A percentile compares a stretch with the other conserved stretches of the same genome.
These are phyloP conservation scores for Ibycter americanus DNA, from an alignment of 2,797 vertebrate species.

Conservation along the genomic window DNA sequence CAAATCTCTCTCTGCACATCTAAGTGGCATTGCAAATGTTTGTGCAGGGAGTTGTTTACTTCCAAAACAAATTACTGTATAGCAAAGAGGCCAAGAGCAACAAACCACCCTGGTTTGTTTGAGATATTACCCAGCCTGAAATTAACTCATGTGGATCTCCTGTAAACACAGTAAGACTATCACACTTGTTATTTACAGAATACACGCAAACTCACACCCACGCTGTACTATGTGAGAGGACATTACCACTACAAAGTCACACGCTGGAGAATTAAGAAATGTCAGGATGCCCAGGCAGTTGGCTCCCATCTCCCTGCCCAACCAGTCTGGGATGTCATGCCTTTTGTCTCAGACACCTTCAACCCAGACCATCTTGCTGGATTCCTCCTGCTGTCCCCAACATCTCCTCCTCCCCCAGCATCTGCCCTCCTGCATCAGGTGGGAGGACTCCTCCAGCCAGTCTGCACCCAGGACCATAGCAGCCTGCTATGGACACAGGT, in stretches of 20 bases:
- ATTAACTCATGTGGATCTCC: background rate
- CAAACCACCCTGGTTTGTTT: background rate
- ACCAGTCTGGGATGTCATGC: background rate
- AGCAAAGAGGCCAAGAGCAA: background rate
- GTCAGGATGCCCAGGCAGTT: background rate
- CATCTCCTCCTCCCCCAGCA: background rate
- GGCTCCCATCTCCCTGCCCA: conserved; percentile 7
- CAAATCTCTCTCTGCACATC: background rate
- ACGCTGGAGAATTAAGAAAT: background rate
- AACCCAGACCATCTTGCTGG: background rate
- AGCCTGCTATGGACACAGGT: background rate
- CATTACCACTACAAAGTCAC: conserved; percentile 18
- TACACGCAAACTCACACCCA: background rate
- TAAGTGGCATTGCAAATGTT: background rate
- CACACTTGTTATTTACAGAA: background rate
- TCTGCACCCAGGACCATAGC: fast-evolving
- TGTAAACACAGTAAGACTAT: background rate
- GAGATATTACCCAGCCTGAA: background rate
- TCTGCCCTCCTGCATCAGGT: background rate
- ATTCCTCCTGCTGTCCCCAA: background rate
- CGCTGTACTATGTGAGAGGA: background rate
- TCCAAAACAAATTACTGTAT: background rate
- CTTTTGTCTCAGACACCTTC: background rate
- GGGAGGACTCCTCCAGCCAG: background rate
- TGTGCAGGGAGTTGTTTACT: background rate